Evolutionary conservation across 2,797 vertebrate species (phyloP), one percentile per base, ranked within the genome.

Genomic region (Sus cebifrons): DNA sequence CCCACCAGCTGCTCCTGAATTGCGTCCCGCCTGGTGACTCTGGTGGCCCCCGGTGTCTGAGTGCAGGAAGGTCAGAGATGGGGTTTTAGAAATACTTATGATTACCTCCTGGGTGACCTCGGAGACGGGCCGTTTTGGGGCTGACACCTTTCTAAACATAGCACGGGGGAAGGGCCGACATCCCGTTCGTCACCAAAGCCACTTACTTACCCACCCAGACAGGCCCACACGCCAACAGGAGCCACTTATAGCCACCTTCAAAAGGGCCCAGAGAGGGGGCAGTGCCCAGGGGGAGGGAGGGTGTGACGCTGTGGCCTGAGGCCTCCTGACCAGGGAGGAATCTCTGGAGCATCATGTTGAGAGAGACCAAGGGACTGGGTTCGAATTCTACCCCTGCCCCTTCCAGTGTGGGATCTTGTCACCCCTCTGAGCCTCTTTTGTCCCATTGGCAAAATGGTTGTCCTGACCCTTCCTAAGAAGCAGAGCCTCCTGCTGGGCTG

Each of bases 91-190:
- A 54, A 97, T 82, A 96, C 82, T 96, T 68, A 1, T 97, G 97
- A 94, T 97, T 96, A 96, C 92, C 93, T 97, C 88, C 82, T 92
- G 86, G 96, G 86, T 90, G 94, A 96, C 87, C 6, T 68, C 93
- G 3, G 71, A 94, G 73, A 90, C 70, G 1, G 44, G 67, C 77
- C 54, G 13, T 40, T 79, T 78, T 92, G 84, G 88, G 90, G n/a
- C 94, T 82, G 70, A 97, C 97, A 97, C 97, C 96, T 97, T 96
- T 96, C 95, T 97, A 98, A 98, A 97, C 95, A 97, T 97, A 98
- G 97, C 77, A 3, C 0, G 0, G 79, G 92, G 91, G 68, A 81
- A 95, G 90, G 68, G 25, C 86, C 5, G 40, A 94, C 96, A 91
- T 98, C 95, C 95, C n/a, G 88, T 97, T 96, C 90, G 74, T 97